Conservation (phyloP, 37 sponge, comb jelly and placozoan species). For the Agelas oroides region DNA sequence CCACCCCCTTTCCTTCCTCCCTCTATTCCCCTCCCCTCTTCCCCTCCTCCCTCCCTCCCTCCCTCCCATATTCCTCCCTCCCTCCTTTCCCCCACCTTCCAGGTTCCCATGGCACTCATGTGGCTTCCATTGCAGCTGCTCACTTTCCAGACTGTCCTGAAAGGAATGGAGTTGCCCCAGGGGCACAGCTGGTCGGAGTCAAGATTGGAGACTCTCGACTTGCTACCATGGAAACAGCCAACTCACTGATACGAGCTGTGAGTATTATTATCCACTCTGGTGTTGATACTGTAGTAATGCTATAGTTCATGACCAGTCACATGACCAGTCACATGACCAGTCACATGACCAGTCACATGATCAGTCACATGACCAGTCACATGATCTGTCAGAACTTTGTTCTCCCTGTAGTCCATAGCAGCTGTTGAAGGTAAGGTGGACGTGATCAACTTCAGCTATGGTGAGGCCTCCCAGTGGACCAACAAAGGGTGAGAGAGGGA, state of each 20-base stretch:
- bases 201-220: slow-evolving; percentile 92
- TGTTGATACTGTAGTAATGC: too few relatives aligned
- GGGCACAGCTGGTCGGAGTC: slow-evolving; percentile 89
- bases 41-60: neutral
- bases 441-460: slow-evolving; percentile 92
- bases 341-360: too few relatives aligned
- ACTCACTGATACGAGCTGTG: slow-evolving; percentile 89
- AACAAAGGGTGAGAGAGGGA: slow-evolving; percentile 71
- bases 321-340: too few relatives aligned
- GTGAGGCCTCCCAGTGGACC: slow-evolving; percentile 88
- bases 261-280: slow-evolving; percentile 29
- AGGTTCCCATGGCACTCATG: slow-evolving; percentile 98
- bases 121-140: slow-evolving; percentile 91
- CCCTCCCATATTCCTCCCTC: too few relatives aligned
- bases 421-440: slow-evolving; percentile 77
- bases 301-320: too few relatives aligned
- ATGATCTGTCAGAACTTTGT: neutral
- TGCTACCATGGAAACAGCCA: slow-evolving; percentile 90
- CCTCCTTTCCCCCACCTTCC: neutral
- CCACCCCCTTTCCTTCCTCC: neutral
- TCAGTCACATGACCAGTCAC: too few relatives aligned
- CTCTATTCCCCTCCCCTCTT: neutral
- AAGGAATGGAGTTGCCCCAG: slow-evolving; percentile 92
- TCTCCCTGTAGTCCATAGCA: slow-evolving; percentile 54
- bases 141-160: slow-evolving; percentile 82